These are phyloP conservation scores for Delphinus delphis DNA, from an alignment of 2,113 vertebrate species.

Conservation along the genomic window DNA sequence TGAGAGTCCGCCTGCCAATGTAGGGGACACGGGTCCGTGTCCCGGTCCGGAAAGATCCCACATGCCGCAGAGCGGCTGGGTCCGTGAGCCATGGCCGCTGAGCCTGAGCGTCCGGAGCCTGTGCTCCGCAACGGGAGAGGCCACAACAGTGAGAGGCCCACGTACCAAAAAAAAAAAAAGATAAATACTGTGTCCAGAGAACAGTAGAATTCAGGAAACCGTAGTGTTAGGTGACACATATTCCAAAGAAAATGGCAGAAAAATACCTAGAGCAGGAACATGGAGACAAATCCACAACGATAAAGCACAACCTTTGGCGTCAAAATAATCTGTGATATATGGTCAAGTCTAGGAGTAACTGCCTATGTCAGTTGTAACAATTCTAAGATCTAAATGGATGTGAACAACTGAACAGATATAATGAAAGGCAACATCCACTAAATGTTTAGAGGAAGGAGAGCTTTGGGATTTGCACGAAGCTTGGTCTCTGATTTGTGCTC, in stretches of 20 bases:
- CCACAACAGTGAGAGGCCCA: too few species aligned
- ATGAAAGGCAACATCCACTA: background rate
- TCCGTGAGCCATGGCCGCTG: too few species aligned
- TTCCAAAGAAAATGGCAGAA: background rate
- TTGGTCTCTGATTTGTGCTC: background rate
- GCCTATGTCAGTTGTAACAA: background rate
- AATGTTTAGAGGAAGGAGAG: background rate
- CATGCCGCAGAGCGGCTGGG: too few species aligned
- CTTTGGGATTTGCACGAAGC: background rate
- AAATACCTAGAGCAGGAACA: background rate
- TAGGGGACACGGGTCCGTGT: accelerated
- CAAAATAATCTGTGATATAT: background rate
- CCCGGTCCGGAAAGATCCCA: too few species aligned
- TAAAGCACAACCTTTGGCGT: background rate
- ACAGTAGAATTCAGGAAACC: background rate
- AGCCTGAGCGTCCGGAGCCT: too few species aligned
- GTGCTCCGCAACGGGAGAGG: too few species aligned
- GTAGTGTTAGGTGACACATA: background rate
- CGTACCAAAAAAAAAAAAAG: background rate
- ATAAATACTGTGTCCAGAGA: background rate
- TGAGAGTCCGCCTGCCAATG: too few species aligned
- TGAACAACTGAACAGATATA: background rate
- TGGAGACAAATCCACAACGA: background rate
- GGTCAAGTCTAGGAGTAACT: accelerated
- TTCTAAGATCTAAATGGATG: background rate